Percentiles rank a stretch among this genome's conserved stretches.
These are phyloP conservation scores for Aleiodes testaceus DNA, from an alignment of 2,888 invertebrate genomes.

Conservation along the genomic window DNA sequence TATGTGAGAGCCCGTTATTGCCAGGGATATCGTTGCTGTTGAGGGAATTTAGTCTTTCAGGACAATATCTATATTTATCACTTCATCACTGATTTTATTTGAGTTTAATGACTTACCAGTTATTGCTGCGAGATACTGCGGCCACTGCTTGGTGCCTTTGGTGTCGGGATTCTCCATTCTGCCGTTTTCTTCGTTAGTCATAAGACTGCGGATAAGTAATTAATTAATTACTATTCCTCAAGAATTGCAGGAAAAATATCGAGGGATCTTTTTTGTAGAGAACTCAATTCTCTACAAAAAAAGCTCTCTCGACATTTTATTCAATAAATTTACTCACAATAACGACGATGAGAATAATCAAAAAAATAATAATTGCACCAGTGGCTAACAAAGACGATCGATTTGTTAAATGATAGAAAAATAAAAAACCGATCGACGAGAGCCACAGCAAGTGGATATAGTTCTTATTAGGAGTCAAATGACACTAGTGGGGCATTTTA, in stretches of 20 bases:
- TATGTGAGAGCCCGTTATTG: slow-evolving; percentile 67
- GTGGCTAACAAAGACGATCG: slow-evolving; percentile 21
- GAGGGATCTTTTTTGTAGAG: too few species aligned
- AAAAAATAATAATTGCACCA: background rate
- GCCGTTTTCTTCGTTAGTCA: slow-evolving; percentile 55
- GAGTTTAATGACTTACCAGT: slow-evolving; percentile 61
- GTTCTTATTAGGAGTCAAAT: slow-evolving; percentile 20
- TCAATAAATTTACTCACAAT: slow-evolving; percentile 15
- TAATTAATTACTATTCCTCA: too few species aligned
- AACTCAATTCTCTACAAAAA: too few species aligned
- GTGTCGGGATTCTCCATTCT: slow-evolving; percentile 60
- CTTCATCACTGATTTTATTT: background rate
- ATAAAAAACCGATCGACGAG: slow-evolving; percentile 28
- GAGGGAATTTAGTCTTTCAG: background rate
- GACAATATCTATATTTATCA: background rate
- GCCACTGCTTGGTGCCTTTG: slow-evolving; percentile 63
- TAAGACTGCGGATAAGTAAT: slow-evolving; percentile 29
- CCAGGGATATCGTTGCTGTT: slow-evolving; percentile 66
- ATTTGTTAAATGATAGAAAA: background rate
- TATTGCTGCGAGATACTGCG: slow-evolving; percentile 68
- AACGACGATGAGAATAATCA: background rate
- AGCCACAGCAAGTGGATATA: slow-evolving; percentile 45
- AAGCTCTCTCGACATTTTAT: too few species aligned
- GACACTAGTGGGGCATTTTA: slow-evolving; percentile 9
- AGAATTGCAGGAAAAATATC: background rate